Conservation (phyloP, 35 echinoderm and acorn worm species). For the Chiridota heheva region DNA sequence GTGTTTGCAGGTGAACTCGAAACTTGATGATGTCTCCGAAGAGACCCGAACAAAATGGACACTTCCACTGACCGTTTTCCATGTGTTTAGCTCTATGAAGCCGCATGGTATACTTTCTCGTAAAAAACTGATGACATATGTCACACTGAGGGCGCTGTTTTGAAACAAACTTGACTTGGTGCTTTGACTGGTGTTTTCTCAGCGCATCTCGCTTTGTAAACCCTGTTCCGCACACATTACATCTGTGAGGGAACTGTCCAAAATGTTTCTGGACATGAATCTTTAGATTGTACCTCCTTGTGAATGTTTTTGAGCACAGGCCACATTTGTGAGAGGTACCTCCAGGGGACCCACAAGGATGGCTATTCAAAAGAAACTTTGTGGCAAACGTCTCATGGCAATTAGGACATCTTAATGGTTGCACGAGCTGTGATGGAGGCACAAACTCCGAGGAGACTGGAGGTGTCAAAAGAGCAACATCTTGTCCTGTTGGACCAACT, state of each 20-base stretch:
- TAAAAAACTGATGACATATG: neutral
- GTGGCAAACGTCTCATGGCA: neutral
- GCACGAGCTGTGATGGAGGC: neutral
- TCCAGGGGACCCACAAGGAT: neutral
- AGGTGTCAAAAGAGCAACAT: neutral
- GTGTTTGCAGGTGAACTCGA: neutral
- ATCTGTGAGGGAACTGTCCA: conserved; percentile 3
- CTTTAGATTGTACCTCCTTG: conserved; percentile 14
- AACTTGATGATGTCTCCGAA: neutral
- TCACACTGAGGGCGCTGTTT: neutral
- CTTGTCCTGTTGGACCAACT: conserved; percentile 1
- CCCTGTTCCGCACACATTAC: neutral
- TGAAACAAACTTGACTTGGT: neutral
- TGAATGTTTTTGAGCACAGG: conserved; percentile 20
- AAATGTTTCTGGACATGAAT: conserved; percentile 13
- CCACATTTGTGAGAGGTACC: conserved; percentile 9
- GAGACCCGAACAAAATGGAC: neutral
- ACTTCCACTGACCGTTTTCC: conserved; percentile 26
- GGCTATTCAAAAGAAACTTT: neutral
- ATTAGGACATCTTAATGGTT: neutral
- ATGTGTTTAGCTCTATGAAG: conserved; percentile 16
- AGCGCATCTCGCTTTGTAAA: conserved; percentile 14
- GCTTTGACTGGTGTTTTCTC: neutral
- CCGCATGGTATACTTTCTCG: neutral
- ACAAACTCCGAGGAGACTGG: neutral